Evolutionary conservation across 2,797 vertebrate species (phyloP).

Genomic region (Coranthus polyacanthus): DNA sequence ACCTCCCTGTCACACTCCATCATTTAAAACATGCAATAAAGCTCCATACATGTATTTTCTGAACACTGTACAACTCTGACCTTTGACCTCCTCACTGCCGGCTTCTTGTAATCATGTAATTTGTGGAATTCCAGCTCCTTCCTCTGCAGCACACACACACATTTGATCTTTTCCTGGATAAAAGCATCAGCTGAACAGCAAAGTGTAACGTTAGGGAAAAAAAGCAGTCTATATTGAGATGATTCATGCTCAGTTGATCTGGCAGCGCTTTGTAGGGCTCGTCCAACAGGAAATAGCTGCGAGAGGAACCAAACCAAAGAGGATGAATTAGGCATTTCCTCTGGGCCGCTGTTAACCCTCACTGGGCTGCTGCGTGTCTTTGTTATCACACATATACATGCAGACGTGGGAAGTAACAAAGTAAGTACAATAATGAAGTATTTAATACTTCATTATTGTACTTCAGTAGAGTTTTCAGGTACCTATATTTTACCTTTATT

Average conservation of each 20-base stretch:
- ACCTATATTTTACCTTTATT: too few species aligned
- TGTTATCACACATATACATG: neutral
- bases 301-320: slow-evolving; percentile 69
- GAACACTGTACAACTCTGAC: slow-evolving; percentile 18
- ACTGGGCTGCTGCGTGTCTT: slow-evolving; percentile 23
- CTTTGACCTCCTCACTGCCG: slow-evolving; percentile 40
- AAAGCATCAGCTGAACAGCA: slow-evolving; percentile 41
- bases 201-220: slow-evolving; percentile 29
- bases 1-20: neutral
- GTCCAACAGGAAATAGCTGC: slow-evolving; percentile 78
- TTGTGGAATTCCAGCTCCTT: slow-evolving; percentile 19
- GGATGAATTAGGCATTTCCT: slow-evolving; percentile 80
- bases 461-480: too few species aligned
- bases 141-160: slow-evolving; percentile 1
- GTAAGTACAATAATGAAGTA: too few species aligned
- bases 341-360: slow-evolving; percentile 65
- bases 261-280: slow-evolving; percentile 54
- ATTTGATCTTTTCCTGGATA: slow-evolving; percentile 43
- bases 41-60: neutral
- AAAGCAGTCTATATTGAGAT: slow-evolving; percentile 39
- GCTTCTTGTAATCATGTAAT: slow-evolving; percentile 14
- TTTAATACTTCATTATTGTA: too few species aligned
- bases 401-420: too few species aligned
- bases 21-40: slow-evolving; percentile 5
- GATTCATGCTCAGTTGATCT: slow-evolving; percentile 71